Evolutionary conservation across 2,888 invertebrate genomes (phyloP).

Genomic region (Apantesis nais): DNA sequence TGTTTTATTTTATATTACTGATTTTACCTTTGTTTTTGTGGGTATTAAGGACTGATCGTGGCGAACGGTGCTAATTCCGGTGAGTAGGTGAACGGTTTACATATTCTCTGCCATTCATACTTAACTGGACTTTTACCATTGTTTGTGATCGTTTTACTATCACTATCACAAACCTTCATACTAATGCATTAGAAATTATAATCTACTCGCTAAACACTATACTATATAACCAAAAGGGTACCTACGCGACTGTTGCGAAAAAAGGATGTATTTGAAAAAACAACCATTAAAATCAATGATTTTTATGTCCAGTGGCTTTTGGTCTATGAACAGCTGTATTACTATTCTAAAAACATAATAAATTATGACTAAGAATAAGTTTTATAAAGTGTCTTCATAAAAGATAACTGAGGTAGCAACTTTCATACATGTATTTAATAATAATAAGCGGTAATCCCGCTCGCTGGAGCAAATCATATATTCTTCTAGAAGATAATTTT

Average conservation of each 20-base stretch:
- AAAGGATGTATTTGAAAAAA: background rate
- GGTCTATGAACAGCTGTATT: background rate
- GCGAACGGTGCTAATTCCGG: conserved; percentile 72
- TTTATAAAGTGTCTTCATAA: background rate
- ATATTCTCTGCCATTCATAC: conserved; percentile 58
- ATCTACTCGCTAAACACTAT: conserved; percentile 1
- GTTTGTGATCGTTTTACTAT: conserved; percentile 62
- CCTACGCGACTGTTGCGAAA: background rate
- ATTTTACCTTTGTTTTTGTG: conserved; percentile 72
- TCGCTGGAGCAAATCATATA: background rate
- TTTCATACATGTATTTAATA: background rate
- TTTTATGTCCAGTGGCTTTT: background rate
- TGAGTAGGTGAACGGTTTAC: conserved; percentile 76
- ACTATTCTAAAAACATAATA: background rate
- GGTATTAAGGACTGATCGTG: conserved; percentile 76
- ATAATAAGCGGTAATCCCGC: background rate
- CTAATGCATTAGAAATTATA: conserved; percentile 1
- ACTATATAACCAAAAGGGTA: background rate
- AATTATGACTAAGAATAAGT: background rate
- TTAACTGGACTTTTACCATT: conserved; percentile 52
- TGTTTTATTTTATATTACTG: conserved; percentile 59
- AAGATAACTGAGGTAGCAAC: background rate
- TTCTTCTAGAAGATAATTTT: background rate
- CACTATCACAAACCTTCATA: conserved; percentile 36
- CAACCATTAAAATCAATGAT: no score